phyloP scores from a whole-genome alignment of 2,113 vertebrate species.

The Marmota monax region DNA sequence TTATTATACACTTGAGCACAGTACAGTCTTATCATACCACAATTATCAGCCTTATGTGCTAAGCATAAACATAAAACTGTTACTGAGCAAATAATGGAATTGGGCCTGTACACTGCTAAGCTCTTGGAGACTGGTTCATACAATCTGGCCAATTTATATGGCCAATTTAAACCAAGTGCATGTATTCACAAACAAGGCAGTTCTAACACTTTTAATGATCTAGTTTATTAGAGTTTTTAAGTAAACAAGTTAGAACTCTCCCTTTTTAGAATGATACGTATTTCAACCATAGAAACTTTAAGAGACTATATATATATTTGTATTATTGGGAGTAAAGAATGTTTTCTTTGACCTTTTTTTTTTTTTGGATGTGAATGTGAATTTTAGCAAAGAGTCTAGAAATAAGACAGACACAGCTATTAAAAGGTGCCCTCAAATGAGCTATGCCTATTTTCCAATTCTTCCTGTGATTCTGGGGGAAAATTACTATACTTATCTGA shows the following conservation, averaged over 20 bases:
- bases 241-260: constrained; percentile 33
- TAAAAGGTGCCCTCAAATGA: neutral
- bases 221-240: constrained; percentile 45
- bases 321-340: neutral
- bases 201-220: constrained; percentile 50
- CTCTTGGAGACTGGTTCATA: neutral
- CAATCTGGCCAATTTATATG: neutral
- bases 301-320: neutral
- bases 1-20: constrained; percentile 1
- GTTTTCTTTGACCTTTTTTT: neutral
- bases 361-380: neutral
- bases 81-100: neutral
- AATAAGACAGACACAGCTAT: neutral
- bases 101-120: neutral
- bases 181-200: constrained; percentile 58
- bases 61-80: neutral
- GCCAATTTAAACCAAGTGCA: constrained; percentile 11
- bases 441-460: neutral
- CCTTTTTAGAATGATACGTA: constrained; percentile 21
- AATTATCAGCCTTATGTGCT: neutral
- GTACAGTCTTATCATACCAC: neutral
- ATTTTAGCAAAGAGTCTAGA: constrained; percentile 12
- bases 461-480: neutral
- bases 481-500: neutral
- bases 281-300: neutral